Evolutionary conservation across 1,140 invertebrate species (phyloP), one percentile per base, ranked within the genome.

Genomic region (Anadara kagoshimensis): DNA sequence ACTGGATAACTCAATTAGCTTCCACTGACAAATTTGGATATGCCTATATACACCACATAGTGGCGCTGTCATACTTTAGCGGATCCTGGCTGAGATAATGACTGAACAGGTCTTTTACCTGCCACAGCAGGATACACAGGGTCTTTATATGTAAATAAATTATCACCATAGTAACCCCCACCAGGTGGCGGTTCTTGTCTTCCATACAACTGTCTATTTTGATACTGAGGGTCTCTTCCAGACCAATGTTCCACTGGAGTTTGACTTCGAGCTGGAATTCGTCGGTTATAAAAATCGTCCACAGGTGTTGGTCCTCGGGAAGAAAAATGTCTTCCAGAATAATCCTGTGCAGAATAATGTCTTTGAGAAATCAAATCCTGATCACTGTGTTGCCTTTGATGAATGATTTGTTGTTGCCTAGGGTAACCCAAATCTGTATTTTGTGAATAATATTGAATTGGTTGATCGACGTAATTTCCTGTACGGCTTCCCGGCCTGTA

Each of bases 41-140:
- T 3, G 7, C 29, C 29, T 3, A 3, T 36, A 3, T 36, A 36
- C 29, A 36, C 29, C 29, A 36, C 29, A 36, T 3, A 7, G 29
- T 36, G 29, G 29, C 7, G 29, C 29, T 62, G 61, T 75, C 73
- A 75, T 45, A 75, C 73, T 70, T 75, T 75, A 3, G 73, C 73
- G 61, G 73, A 75, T n/a, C 73, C 73, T 61, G 73, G 45, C 43
- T 75, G 73, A 61, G 73, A 66, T 4, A 75, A 44, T 7, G 73
- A 54, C 20, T 75, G 73, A 14, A 75, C 73, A 29, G 54, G 56
- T 45, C 73, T 57, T 54, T 70, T 75, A 18, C 73, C 73, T 45
- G 73, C 73, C 43, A 75, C 64, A n/a, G 73, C 53, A 5, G 73
- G 62, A 45, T 75, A 75, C 10, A 75, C 43, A 22, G 73, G 73